Percentiles rank a stretch among this genome's conserved stretches.
Conservation (phyloP, 2,113 vertebrate species). For the Osmerus mordax region DNA sequence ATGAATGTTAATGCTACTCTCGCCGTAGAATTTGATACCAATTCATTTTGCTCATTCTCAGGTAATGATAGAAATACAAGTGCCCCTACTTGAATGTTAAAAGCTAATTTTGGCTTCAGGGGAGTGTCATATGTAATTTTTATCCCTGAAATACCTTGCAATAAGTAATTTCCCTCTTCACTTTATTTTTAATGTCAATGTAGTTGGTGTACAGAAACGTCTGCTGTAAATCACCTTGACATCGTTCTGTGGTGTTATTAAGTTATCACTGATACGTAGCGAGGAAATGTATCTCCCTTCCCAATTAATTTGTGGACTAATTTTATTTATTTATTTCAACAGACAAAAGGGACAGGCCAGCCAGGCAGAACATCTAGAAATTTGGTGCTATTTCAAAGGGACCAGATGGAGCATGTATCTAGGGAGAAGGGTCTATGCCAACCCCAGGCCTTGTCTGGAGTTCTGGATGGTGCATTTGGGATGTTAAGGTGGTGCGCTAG, state of each 20-base stretch:
- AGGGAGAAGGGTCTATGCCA: conserved; percentile 1
- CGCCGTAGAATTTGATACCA: conserved; percentile 41
- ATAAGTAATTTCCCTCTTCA: conserved; percentile 29
- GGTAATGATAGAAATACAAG: conserved; percentile 44
- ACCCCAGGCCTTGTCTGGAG: neutral
- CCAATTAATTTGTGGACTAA: too few species aligned
- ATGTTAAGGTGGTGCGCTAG: neutral
- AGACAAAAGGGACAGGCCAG: conserved; percentile 6
- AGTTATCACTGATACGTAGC: too few species aligned
- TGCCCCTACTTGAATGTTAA: conserved; percentile 47
- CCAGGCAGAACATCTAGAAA: conserved; percentile 3
- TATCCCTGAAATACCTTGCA: conserved; percentile 16
- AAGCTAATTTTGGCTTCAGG: conserved; percentile 41
- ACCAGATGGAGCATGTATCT: conserved; percentile 11
- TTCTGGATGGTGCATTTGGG: neutral
- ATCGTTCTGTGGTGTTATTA: too few species aligned
- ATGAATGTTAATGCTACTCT: conserved; percentile 45
- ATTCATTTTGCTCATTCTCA: conserved; percentile 46
- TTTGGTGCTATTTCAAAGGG: conserved; percentile 4
- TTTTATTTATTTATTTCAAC: too few species aligned
- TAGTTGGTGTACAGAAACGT: neutral
- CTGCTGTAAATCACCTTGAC: neutral
- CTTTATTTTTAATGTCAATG: conserved; percentile 7
- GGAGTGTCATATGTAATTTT: conserved; percentile 22
- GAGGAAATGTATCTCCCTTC: too few species aligned